Evolutionary conservation across 2,113 vertebrate species (phyloP), one percentile per base, ranked within the genome.

Genomic region (Microtus montanus): DNA sequence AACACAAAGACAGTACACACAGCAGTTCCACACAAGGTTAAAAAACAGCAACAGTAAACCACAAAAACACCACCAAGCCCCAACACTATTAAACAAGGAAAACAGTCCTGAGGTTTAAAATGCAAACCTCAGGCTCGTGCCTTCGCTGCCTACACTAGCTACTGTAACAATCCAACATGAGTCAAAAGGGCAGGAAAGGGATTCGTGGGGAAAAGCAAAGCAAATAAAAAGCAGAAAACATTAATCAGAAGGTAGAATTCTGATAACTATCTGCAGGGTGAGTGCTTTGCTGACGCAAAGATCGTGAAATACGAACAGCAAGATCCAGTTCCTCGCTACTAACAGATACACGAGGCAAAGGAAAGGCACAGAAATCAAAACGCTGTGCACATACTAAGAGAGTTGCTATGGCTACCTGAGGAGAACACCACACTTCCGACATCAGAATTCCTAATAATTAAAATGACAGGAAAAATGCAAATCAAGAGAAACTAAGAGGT

Each of bases 391-490:
- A 89, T 64, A 66, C 9, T 68, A 54, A 49, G 47, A 75, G 33
- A 83, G 58, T 28, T 77, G 15, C 47, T 54, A 28, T 66, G 44
- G 47, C 4, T 52, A 41, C 26, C 3, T 4, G 54, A 74, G 52
- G 17, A 61, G 54, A 92, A 41, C 2, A 41, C 2, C 33, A 78
- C 44, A 80, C 38, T 75, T 91, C 64, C 54, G 73, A 71, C 52
- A 92, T 66, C 44, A 77, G 33, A 92, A 79, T 73, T 91, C 33
- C 71, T 87, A 63, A 58, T 70, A 54, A 95, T 58, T 35, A 92
- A 92, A 75, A 64, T 35, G 49, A 58, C 70, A 84, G 93, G 47
- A 28, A 66, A 41, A 79, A 87, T 10, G 20, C 44, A 89, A 92
- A 92, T 35, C 85, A 68, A 78, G 28, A 75, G 26, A 75, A 90